phyloP scores from a whole-genome alignment of 30 jellyfish, hydroid and myxozoan species.

The Aurelia sp. region DNA sequence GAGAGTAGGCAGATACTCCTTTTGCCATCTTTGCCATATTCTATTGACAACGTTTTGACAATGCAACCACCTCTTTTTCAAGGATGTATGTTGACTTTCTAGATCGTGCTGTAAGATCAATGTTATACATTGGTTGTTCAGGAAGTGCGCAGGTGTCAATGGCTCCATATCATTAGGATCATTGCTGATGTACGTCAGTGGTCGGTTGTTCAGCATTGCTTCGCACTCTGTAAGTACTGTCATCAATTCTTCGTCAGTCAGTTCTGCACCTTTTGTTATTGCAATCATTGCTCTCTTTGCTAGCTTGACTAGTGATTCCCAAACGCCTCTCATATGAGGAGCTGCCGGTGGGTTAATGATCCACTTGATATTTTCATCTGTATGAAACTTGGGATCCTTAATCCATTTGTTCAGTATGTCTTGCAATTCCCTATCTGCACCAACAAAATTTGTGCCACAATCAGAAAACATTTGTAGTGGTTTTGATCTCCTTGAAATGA shows the following conservation, averaged over 20 bases:
- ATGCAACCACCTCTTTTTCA: too few species aligned
- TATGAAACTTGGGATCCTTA: constrained; percentile 13
- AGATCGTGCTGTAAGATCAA: constrained; percentile 21
- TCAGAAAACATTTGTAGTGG: constrained; percentile 33
- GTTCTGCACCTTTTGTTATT: constrained; percentile 16
- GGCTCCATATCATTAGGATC: constrained; percentile 32
- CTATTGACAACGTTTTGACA: constrained; percentile 12
- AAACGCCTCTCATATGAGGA: constrained; percentile 54
- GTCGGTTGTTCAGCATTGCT: constrained; percentile 44
- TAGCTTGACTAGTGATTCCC: constrained; percentile 39
- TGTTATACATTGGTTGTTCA: constrained; percentile 16
- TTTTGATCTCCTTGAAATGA: constrained; percentile 29
- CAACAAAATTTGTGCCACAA: constrained; percentile 18
- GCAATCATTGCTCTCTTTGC: constrained; percentile 42
- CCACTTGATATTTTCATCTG: constrained; percentile 34
- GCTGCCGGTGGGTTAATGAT: constrained; percentile 43
- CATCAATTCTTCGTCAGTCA: constrained; percentile 27
- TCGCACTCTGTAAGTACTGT: constrained; percentile 38
- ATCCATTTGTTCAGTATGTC: constrained; percentile 11
- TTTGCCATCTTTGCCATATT: neutral
- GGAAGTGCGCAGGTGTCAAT: constrained; percentile 33
- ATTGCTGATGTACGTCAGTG: constrained; percentile 30
- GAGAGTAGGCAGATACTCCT: neutral
- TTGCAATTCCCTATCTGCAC: neutral
- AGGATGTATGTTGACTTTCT: neutral